These are phyloP conservation scores for Ectropis crepuscularia DNA, from an alignment of 2,888 invertebrate species.

Conservation along the genomic window DNA sequence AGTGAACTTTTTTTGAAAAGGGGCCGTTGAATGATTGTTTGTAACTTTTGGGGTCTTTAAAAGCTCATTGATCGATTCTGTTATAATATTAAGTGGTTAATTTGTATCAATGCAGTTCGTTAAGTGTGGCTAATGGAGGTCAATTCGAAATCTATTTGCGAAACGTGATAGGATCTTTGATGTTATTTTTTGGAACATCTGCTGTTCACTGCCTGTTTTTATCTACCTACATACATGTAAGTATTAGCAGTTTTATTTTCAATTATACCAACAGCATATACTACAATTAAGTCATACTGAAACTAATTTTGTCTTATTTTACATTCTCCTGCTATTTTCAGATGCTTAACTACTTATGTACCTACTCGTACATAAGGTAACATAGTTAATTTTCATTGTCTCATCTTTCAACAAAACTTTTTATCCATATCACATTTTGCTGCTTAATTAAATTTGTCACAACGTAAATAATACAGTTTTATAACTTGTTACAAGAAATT, in stretches of 20 bases:
- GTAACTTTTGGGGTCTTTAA: slow-evolving; percentile 66
- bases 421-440: too few species aligned
- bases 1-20: slow-evolving; percentile 64
- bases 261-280: too few species aligned
- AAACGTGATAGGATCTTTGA: slow-evolving; percentile 5
- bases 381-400: not conserved
- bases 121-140: slow-evolving; percentile 47
- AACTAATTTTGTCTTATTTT: too few species aligned
- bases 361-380: not conserved
- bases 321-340: too few species aligned
- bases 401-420: too few species aligned
- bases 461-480: too few species aligned
- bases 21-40: slow-evolving; percentile 64
- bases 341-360: too few species aligned
- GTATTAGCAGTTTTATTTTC: too few species aligned
- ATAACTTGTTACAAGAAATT: not conserved
- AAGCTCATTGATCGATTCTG: slow-evolving; percentile 71
- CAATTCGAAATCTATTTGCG: slow-evolving; percentile 27
- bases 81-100: slow-evolving; percentile 73
- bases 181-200: slow-evolving; percentile 9
- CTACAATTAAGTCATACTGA: too few species aligned
- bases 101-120: slow-evolving; percentile 63
- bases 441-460: too few species aligned
- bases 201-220: not conserved
- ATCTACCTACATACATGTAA: not conserved